Conservation (phyloP, 2,113 vertebrate genomes). For the Chascanopsetta lugubris region DNA sequence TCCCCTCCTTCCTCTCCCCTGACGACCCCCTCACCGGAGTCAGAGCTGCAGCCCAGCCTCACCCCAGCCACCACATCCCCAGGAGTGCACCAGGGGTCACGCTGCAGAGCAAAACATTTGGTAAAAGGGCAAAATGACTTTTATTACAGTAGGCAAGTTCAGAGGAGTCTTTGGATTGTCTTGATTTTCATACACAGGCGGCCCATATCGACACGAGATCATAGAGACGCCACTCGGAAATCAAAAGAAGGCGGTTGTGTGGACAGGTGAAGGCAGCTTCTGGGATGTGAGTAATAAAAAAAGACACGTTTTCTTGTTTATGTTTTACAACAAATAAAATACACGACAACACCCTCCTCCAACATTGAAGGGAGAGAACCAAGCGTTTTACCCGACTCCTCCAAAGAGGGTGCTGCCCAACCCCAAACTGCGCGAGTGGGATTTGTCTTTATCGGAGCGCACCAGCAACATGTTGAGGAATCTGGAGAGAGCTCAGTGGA, state of each 20-base stretch:
- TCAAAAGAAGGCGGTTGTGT: conserved; percentile 67
- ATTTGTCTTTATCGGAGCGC: conserved; percentile 67
- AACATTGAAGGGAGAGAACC: conserved; percentile 67
- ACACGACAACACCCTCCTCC: background rate
- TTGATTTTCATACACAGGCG: conserved; percentile 67
- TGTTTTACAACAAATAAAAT: background rate
- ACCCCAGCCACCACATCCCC: conserved; percentile 69
- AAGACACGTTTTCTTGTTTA: background rate
- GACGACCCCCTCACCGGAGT: conserved; percentile 64
- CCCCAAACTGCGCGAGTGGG: conserved; percentile 60
- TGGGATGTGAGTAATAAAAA: conserved; percentile 74
- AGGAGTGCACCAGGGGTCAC: conserved; percentile 61
- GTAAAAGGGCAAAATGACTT: conserved; percentile 46
- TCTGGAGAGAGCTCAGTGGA: conserved; percentile 78
- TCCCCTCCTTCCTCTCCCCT: conserved; percentile 78
- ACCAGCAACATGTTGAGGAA: conserved; percentile 81
- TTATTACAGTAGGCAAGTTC: background rate
- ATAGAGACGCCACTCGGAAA: conserved; percentile 65
- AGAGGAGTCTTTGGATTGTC: conserved; percentile 3
- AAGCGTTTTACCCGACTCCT: conserved; percentile 77
- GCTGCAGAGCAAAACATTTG: conserved; percentile 79
- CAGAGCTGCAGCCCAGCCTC: conserved; percentile 50
- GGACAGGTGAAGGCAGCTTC: conserved; percentile 75
- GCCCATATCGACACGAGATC: conserved; percentile 81
- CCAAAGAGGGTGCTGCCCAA: conserved; percentile 75